Conservation (phyloP, 92 coral and sea anemone species). For the Phenganax marumi region DNA sequence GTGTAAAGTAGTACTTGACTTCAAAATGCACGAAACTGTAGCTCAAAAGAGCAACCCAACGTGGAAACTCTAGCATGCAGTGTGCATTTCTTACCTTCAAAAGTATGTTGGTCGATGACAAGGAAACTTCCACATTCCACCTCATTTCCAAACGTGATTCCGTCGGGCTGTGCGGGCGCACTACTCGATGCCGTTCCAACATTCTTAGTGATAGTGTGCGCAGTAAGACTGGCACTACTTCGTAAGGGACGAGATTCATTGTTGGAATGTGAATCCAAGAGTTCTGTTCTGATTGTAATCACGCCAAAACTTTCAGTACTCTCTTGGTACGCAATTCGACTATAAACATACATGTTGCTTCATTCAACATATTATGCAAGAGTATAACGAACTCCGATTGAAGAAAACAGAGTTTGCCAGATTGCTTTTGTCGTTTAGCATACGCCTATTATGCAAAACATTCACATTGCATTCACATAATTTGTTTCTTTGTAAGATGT, state of each 20-base stretch:
- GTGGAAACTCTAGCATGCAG: not conserved
- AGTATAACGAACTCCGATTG: too few relatives aligned
- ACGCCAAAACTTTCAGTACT: constrained; percentile 92
- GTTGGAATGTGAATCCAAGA: constrained; percentile 62
- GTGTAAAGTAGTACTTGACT: too few relatives aligned
- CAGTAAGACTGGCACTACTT: constrained; percentile 91
- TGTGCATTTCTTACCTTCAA: constrained; percentile 66
- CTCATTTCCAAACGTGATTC: constrained; percentile 95
- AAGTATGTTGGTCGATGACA: constrained; percentile 91
- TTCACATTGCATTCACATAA: too few relatives aligned
- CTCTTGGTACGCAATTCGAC: constrained; percentile 94
- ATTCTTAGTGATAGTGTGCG: constrained; percentile 72
- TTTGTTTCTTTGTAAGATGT: too few relatives aligned
- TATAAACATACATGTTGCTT: not conserved
- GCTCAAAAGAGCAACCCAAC: too few relatives aligned
- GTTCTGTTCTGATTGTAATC: constrained; percentile 76
- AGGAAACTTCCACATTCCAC: constrained; percentile 84
- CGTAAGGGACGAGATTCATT: constrained; percentile 75
- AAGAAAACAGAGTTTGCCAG: too few relatives aligned
- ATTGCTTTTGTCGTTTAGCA: too few relatives aligned
- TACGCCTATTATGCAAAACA: too few relatives aligned
- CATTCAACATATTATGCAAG: too few relatives aligned
- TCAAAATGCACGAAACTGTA: not conserved
- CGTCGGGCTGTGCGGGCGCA: constrained; percentile 61
- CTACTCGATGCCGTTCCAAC: constrained; percentile 47